Conservation (phyloP, 2,113 vertebrate genomes). For the Pedionomus torquatus region DNA sequence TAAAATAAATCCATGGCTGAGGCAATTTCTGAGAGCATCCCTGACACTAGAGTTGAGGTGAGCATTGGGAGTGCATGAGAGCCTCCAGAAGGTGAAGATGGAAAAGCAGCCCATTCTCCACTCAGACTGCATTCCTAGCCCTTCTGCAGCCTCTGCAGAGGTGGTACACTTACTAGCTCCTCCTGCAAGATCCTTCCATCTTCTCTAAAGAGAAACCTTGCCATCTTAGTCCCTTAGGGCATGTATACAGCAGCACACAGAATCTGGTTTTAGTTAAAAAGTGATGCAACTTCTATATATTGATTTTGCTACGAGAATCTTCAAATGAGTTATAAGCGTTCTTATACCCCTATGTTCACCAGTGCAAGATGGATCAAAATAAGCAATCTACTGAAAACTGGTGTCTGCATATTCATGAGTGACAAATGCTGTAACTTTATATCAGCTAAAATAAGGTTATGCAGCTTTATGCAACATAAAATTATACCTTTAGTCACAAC, state of each 20-base stretch:
- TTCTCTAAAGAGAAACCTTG: background rate
- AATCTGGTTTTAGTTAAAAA: background rate
- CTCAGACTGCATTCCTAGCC: background rate
- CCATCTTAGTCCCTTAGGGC: background rate
- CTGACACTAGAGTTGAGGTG: background rate
- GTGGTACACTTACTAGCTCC: background rate
- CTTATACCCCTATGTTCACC: background rate
- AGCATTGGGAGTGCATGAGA: background rate
- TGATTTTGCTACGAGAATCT: background rate
- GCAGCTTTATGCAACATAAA: background rate
- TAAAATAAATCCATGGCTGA: background rate
- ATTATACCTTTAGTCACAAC: background rate
- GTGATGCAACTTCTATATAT: background rate
- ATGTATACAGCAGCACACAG: background rate
- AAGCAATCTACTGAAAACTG: background rate
- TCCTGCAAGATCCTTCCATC: background rate
- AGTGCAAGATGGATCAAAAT: background rate
- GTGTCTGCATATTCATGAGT: background rate
- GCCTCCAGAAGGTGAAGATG: fast-evolving
- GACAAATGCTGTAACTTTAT: background rate
- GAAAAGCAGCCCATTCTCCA: fast-evolving
- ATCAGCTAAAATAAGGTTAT: background rate
- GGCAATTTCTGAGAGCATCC: background rate
- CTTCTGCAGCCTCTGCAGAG: background rate
- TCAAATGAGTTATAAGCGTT: background rate